Evolutionary conservation across 2,113 vertebrate genomes (phyloP), one percentile per base, ranked within the genome.

Genomic region (Phalacrocorax pelagicus): DNA sequence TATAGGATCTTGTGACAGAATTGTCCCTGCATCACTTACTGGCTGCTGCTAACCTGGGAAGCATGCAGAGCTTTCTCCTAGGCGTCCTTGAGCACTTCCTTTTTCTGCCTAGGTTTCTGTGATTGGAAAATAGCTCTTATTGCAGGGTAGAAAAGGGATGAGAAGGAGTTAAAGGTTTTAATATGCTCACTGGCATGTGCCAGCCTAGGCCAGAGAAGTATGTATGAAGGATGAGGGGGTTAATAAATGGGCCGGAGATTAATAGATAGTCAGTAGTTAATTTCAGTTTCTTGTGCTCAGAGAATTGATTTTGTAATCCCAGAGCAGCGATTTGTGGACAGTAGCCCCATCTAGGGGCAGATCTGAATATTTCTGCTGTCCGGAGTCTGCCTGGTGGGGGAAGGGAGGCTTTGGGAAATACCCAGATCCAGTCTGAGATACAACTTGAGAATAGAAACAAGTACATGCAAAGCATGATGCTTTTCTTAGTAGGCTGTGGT

Each of bases 331-430:
- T 3, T 65, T 20, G 83, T 8, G 34, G 98, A 21, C 97, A 18
- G 88, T 12, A 94, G 92, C 98, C 70, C 98, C 98, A 98, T 95
- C 98, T 98, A 98, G 98, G 95, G 98, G 98, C 38, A 21, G 49
- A 14, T 49, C 5, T 4, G 29, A 34, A 24, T 12, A 86, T 42
- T 52, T 88, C 89, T 47, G 57, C 58, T 81, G n/a, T 4, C 51
- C 72, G 70, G 16, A 34, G 29, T 7, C 75, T 27, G 61, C 49
- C 29, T 6, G 8, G 0, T 29, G 89, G 90, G 96, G 92, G 92
- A 86, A 79, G 61, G 81, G 85, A 67, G 44, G 21, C 61, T 17
- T 6, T 55, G 85, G 71, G 81, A 84, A 38, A 52, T 44, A 24
- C 84, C 67, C 62, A 36, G 20, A 36, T 29, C 58, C 69, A 38